Evolutionary conservation across 1,140 invertebrate species (phyloP).

Genomic region (Tetragonula clypearis): DNA sequence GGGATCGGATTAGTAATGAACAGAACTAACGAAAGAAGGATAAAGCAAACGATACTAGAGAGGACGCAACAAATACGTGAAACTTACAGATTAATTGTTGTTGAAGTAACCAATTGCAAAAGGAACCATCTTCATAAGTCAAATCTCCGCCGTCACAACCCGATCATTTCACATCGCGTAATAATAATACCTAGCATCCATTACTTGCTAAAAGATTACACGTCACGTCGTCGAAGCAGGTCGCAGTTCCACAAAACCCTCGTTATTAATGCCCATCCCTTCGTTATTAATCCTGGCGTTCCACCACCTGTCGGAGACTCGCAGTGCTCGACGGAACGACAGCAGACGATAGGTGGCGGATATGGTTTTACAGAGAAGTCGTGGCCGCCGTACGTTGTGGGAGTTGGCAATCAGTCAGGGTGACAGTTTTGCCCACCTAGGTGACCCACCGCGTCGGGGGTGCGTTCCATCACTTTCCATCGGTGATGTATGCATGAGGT

Average conservation of each 20-base stretch:
- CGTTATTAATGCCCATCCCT: slow-evolving; percentile 57
- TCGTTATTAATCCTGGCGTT: slow-evolving; percentile 56
- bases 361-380: slow-evolving; percentile 36
- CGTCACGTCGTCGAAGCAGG: not conserved
- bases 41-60: no score
- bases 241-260: not conserved
- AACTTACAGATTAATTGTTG: not conserved
- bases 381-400: slow-evolving; percentile 61
- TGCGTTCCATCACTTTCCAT: slow-evolving; percentile 75
- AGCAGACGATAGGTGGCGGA: slow-evolving; percentile 28
- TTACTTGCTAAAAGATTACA: not conserved
- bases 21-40: no score
- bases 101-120: not conserved
- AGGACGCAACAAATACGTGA: not conserved
- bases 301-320: slow-evolving; percentile 14
- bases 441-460: slow-evolving; percentile 69
- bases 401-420: slow-evolving; percentile 79
- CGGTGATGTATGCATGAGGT: slow-evolving; percentile 79
- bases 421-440: slow-evolving; percentile 66
- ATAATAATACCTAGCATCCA: not conserved
- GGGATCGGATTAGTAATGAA: no score
- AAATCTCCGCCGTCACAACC: not conserved
- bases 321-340: not conserved
- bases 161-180: not conserved
- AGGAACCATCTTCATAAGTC: not conserved